phyloP scores from a whole-genome alignment of 37 sponge, comb jelly and placozoan genomes.

The Aplysina aerophoba region DNA sequence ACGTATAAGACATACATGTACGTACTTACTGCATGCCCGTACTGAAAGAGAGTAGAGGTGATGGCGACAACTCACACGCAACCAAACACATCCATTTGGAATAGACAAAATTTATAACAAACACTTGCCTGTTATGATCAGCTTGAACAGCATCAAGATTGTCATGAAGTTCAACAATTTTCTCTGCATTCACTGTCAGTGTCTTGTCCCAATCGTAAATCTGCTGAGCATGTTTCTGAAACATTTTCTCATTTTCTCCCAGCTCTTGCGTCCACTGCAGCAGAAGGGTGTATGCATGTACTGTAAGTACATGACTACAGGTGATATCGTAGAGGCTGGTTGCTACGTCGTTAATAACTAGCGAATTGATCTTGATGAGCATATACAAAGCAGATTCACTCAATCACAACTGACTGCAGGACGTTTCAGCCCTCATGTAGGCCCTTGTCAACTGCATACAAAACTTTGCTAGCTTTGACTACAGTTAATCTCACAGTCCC shows the following conservation, averaged over 20 bases:
- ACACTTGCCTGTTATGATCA: neutral
- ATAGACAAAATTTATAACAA: neutral
- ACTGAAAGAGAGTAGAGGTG: constrained; percentile 35
- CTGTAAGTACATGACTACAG: neutral
- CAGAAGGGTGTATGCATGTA: too few relatives aligned
- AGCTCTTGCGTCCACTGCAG: constrained; percentile 91
- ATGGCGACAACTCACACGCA: too few relatives aligned
- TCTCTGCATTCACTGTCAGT: constrained; percentile 87
- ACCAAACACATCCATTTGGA: constrained; percentile 25
- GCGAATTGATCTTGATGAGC: neutral
- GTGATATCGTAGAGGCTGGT: neutral
- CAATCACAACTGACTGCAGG: too few relatives aligned
- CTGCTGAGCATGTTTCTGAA: constrained; percentile 87
- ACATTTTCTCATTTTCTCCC: constrained; percentile 91
- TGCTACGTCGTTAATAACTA: neutral
- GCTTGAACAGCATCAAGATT: neutral
- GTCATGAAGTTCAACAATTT: constrained; percentile 48
- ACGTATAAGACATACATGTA: too few relatives aligned
- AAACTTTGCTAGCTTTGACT: too few relatives aligned
- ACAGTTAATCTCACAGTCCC: too few relatives aligned
- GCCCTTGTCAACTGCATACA: too few relatives aligned
- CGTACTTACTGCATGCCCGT: neutral
- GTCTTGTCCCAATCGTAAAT: constrained; percentile 87
- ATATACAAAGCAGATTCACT: neutral
- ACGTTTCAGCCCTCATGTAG: too few relatives aligned